Percentiles rank a stretch among this genome's conserved stretches.
Conservation (phyloP, 2,888 invertebrate species). For the Prostheceraeus crozeri region DNA sequence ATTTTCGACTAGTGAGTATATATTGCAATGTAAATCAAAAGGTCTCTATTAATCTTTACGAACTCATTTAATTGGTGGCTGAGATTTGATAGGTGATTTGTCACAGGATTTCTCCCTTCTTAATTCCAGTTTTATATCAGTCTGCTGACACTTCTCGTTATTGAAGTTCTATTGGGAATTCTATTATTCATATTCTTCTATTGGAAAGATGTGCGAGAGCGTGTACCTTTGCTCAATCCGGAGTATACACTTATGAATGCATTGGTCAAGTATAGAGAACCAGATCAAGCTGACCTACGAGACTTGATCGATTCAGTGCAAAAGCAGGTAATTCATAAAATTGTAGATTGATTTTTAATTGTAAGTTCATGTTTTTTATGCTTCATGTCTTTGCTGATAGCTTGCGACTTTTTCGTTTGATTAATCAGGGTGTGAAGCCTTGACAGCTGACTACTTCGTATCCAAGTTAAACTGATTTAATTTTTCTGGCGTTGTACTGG, state of each 20-base stretch:
- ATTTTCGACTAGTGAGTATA: too few species aligned
- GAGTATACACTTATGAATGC: conserved; percentile 46
- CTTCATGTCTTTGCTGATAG: too few species aligned
- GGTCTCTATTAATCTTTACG: too few species aligned
- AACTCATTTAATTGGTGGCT: too few species aligned
- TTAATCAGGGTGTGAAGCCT: too few species aligned
- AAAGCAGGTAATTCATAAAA: conserved; percentile 45
- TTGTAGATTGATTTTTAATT: background rate
- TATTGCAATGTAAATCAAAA: too few species aligned
- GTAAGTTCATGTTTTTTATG: background rate
- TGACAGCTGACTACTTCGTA: too few species aligned
- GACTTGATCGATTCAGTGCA: conserved; percentile 51
- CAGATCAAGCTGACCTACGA: conserved; percentile 46
- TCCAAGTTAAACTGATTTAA: too few species aligned
- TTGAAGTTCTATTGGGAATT: conserved; percentile 46
- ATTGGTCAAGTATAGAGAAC: conserved; percentile 49
- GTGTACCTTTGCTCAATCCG: conserved; percentile 46
- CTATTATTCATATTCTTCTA: conserved; percentile 50
- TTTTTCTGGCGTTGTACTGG: too few species aligned
- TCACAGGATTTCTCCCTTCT: too few species aligned
- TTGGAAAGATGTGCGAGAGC: conserved; percentile 45
- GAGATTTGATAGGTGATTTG: too few species aligned
- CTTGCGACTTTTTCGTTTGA: too few species aligned
- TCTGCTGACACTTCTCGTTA: conserved; percentile 45
- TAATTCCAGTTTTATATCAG: conserved; percentile 49